Evolutionary conservation across 2,888 invertebrate species (phyloP).

Genomic region (Ennomos erosarius): DNA sequence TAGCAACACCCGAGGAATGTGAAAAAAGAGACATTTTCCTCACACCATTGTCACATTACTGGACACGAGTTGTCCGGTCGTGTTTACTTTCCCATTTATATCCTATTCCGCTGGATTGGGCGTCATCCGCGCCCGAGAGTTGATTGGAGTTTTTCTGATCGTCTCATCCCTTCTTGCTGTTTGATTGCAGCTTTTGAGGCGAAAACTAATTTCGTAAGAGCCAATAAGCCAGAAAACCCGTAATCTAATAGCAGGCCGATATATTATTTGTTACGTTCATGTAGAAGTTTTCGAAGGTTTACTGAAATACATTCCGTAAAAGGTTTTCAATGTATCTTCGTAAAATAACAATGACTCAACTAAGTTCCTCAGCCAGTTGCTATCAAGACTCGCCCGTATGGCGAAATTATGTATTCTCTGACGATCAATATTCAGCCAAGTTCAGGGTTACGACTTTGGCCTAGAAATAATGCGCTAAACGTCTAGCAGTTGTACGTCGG

Average conservation of each 20-base stretch:
- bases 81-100: constrained; percentile 63
- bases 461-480: constrained; percentile 23
- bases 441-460: constrained; percentile 29
- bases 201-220: constrained; percentile 15
- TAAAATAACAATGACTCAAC: constrained; percentile 9
- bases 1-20: constrained; percentile 5
- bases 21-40: constrained; percentile 15
- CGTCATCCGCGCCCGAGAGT: constrained; percentile 42
- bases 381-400: constrained; percentile 11
- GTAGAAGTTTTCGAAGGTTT: too few species aligned
- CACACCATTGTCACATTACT: constrained; percentile 22
- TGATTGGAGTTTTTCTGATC: constrained; percentile 52
- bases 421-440: constrained; percentile 29
- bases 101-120: constrained; percentile 53
- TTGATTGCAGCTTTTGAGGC: constrained; percentile 24
- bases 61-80: constrained; percentile 10
- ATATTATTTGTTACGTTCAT: too few species aligned
- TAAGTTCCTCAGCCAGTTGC: constrained; percentile 7
- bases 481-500: constrained; percentile 13
- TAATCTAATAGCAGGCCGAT: too few species aligned
- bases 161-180: constrained; percentile 29
- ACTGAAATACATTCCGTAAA: too few species aligned
- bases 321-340: too few species aligned
- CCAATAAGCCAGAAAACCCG: neutral
- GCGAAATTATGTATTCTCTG: constrained; percentile 16